Conservation (phyloP, 2,888 invertebrate species). For the Xylota sylvarum region DNA sequence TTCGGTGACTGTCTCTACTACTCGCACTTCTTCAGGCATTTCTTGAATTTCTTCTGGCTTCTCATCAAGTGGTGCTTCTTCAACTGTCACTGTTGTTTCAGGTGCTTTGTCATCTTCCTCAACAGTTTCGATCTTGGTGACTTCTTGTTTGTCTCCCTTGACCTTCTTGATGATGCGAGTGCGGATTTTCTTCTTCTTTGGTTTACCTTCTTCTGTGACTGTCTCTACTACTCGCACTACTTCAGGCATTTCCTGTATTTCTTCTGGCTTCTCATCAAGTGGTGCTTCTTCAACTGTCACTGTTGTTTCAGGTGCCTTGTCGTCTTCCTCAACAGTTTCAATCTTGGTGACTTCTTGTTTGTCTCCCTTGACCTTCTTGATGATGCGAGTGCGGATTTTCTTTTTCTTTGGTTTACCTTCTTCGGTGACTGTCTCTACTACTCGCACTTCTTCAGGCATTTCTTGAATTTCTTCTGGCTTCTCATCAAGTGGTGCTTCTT, state of each 20-base stretch:
- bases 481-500: conserved; percentile 44
- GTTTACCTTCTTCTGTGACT: conserved; percentile 48
- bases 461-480: conserved; percentile 41
- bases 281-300: conserved; percentile 53
- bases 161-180: conserved; percentile 33
- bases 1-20: background rate
- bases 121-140: conserved; percentile 31
- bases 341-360: conserved; percentile 62
- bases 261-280: conserved; percentile 46
- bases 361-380: conserved; percentile 56
- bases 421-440: conserved; percentile 34
- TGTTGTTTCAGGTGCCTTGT: conserved; percentile 52
- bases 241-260: conserved; percentile 38
- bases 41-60: background rate
- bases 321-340: conserved; percentile 49
- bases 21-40: conserved; percentile 7
- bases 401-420: conserved; percentile 58
- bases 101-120: conserved; percentile 44
- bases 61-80: conserved; percentile 13
- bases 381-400: conserved; percentile 42
- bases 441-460: conserved; percentile 47
- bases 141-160: conserved; percentile 45
- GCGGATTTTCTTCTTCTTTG: conserved; percentile 43
- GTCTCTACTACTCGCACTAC: conserved; percentile 46
- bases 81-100: conserved; percentile 28